Base-by-base conservation (phyloP, 1,140 invertebrate genomes). In the Chionoecetes opilio region DNA sequence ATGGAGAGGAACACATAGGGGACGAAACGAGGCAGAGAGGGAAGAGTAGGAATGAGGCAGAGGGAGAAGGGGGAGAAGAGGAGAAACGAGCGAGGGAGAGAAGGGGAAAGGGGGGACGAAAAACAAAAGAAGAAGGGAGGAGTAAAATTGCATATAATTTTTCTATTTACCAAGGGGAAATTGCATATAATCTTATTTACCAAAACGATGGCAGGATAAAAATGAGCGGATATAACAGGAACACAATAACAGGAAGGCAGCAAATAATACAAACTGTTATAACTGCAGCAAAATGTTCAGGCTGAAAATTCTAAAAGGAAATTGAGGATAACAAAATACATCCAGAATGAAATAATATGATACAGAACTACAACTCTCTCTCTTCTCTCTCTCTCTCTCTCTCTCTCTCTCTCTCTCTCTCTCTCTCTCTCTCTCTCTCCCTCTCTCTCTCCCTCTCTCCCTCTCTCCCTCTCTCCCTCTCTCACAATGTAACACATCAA, bases 21-120 rank as follows among this genome's bases (percentile, higher is more conserved):
- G n/a, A 85, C 29, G 34, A 35, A 85, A 35, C 29, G 82, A 85
- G 82, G 34, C 29, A 85, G 82, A 85, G 82, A 85, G 85, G 37
- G 85, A 87, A 38, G 37, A 14, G 37, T 31, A 87, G 85, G 21
- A 38, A 87, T 5, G 37, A 35, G 34, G n/a, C 29, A 35, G 26
- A 35, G 31, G 82, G 26, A 29, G 34, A 35, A n/a, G 82, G 34
- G 82, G 31, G 82, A 29, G 82, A 85, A 35, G 34, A 29, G 34
- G 82, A 85, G 82, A 85, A 53, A 53, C 46, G 46, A 53, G 46
- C 11, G 11, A 53, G 46, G 11, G 46, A 53, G 46, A 17, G 46
- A 53, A 53, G 46, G 46, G 63, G 63, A 75, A 75, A 26, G n/a
- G 8, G 63, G n/a, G 63, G 63, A 75, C 21, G 63, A n/a, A 75